Base-by-base conservation (phyloP, 2,888 invertebrate species). In the Morpho achilles region DNA sequence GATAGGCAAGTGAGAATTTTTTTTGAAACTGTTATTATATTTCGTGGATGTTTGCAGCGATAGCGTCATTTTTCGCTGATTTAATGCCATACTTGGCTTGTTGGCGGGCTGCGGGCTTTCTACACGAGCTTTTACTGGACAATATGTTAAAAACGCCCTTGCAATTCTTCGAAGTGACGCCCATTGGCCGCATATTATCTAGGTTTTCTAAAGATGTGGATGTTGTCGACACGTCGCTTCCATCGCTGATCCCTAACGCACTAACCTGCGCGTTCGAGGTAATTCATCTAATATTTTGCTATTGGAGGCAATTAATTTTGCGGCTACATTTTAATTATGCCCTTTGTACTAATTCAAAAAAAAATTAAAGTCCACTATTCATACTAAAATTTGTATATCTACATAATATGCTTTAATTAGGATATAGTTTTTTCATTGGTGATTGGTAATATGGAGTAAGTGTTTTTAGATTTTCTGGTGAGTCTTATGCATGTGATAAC, bases 151-250 rank as follows among this genome's bases (percentile, higher is more conserved):
- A 91, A 75, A 92, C 93, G 73, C 95, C 95, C 57, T 92, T 95
- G 88, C 92, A 93, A 75, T 93, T 95, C 89, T 96, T 95, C 87
- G 96, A 96, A 82, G 94, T 93, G 70, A 96, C 96, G 57, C 96
- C 96, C 49, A 71, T 93, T 67, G 96, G 96, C 79, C 91, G 96
- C 69, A 93, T 96, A 70, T 88, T 96, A 60, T 77, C 93, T 87
- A 92, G 95, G 80, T 95, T 95, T 87, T 93, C 94, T 80, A 94
- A 94, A 93, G 95, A 95, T 84, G 87, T 95, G 70, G 94, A 95
- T 80, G 91, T 94, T 68, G 80, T 95, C 91, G 95, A 95, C 84
- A 92, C 92, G 72, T 91, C 91, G 73, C 91, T 95, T 69, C 94
- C 94, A 63, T 91, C 90, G 84, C 91, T 93, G 87, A 87, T 93